phyloP scores from a whole-genome alignment of 2,888 invertebrate species.

The Nomada hirtipes region DNA sequence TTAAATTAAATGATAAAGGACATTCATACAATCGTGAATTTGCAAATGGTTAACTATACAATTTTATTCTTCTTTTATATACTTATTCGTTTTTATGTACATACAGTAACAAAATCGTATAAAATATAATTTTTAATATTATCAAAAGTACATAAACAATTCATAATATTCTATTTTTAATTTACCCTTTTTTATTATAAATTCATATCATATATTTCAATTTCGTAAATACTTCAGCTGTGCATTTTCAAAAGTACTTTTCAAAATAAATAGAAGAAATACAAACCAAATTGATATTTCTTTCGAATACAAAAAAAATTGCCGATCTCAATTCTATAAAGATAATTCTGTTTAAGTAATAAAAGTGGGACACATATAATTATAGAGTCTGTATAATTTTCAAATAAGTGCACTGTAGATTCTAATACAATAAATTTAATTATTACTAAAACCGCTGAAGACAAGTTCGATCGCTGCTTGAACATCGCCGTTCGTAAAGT shows the following conservation, averaged over 20 bases:
- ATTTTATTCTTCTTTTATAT: conserved; percentile 26
- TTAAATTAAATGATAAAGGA: neutral
- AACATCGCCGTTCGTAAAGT: conserved; percentile 93
- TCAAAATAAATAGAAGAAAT: neutral
- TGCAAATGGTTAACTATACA: neutral
- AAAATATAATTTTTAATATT: conserved; percentile 24
- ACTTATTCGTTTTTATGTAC: conserved; percentile 27
- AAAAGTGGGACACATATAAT: conserved; percentile 18
- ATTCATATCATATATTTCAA: neutral
- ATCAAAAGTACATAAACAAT: conserved; percentile 38
- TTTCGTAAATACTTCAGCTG: neutral
- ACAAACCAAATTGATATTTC: conserved; percentile 2
- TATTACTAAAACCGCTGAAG: conserved; percentile 87
- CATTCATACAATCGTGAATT: neutral
- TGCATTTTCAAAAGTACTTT: neutral
- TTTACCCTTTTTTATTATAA: neutral
- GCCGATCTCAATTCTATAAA: neutral
- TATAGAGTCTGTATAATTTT: conserved; percentile 5
- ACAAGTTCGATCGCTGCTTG: conserved; percentile 96
- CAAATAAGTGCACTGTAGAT: conserved; percentile 12
- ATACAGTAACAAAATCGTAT: conserved; percentile 37
- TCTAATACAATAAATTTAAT: conserved; percentile 63
- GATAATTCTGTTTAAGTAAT: neutral
- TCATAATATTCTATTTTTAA: neutral
- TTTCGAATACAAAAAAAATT: neutral